Percentiles rank a stretch among this genome's conserved stretches.
Conservation (phyloP, 1,140 invertebrate species). For the Drosophila bocki region DNA sequence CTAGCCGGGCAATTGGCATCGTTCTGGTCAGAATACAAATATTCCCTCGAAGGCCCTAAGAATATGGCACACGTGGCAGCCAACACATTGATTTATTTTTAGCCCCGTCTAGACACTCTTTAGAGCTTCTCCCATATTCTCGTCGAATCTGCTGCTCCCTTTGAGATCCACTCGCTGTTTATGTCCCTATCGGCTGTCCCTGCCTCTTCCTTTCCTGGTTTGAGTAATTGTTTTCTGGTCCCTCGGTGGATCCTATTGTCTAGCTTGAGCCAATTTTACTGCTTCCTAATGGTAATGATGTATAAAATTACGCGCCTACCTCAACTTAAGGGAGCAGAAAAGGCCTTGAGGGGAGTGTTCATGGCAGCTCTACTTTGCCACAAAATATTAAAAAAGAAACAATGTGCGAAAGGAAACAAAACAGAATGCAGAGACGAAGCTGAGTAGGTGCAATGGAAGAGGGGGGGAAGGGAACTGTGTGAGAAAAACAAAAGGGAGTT, state of each 20-base stretch:
- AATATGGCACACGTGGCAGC: constrained; percentile 21
- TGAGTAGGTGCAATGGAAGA: constrained; percentile 2
- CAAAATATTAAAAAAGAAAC: constrained; percentile 70
- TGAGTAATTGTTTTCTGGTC: constrained; percentile 52
- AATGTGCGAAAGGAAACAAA: constrained; percentile 70
- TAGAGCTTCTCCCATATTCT: background rate
- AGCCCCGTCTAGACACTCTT: constrained; percentile 12
- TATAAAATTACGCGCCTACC: constrained; percentile 69
- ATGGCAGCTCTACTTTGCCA: constrained; percentile 34
- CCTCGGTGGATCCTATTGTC: constrained; percentile 41
- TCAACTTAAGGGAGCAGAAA: constrained; percentile 22
- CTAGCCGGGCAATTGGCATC: constrained; percentile 88
- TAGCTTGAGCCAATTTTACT: constrained; percentile 52
- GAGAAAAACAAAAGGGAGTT: background rate
- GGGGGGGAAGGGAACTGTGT: constrained; percentile 3
- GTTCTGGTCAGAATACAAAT: background rate
- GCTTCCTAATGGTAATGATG: constrained; percentile 67
- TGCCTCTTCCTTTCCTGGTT: background rate
- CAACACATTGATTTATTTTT: constrained; percentile 38
- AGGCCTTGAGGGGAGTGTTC: constrained; percentile 5
- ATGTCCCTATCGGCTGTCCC: background rate
- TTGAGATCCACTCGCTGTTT: background rate
- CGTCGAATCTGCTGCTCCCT: background rate
- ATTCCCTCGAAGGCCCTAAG: background rate
- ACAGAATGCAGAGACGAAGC: constrained; percentile 33